A percentile compares a stretch with the other conserved stretches of the same genome.
These are phyloP conservation scores for Pituophis catenifer DNA, from an alignment of 2,113 vertebrate genomes.

Conservation along the genomic window DNA sequence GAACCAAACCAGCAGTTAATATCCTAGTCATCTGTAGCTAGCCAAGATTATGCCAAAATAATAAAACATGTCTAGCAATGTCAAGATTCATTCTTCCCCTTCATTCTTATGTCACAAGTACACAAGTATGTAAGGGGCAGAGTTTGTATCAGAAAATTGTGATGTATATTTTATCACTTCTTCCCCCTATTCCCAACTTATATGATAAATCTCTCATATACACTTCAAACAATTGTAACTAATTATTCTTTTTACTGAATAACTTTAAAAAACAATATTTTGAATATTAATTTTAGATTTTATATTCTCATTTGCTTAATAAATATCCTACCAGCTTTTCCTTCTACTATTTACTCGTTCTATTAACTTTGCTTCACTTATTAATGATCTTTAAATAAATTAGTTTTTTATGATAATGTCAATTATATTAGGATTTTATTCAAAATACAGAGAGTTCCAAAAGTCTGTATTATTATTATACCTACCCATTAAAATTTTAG, in stretches of 20 bases:
- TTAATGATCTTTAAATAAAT: slow-evolving; percentile 8
- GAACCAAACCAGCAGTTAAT: not conserved
- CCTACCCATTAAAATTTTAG: not conserved
- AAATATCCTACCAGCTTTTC: not conserved
- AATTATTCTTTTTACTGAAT: not conserved
- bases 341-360: not conserved
- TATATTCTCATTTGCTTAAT: not conserved
- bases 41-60: not conserved
- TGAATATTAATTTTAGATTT: not conserved
- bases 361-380: not conserved
- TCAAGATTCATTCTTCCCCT: not conserved
- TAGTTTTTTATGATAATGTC: not conserved
- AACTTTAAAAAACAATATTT: not conserved
- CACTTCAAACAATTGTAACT: not conserved
- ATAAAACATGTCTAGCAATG: not conserved
- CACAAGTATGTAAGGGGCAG: not conserved
- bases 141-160: not conserved
- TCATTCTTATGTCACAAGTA: not conserved
- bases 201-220: not conserved
- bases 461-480: not conserved
- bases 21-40: not conserved
- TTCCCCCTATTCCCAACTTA: not conserved
- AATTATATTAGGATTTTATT: not conserved
- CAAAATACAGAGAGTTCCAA: not conserved
- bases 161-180: not conserved